phyloP scores from a whole-genome alignment of 2,888 invertebrate species.

The Vesta saturnalis region DNA sequence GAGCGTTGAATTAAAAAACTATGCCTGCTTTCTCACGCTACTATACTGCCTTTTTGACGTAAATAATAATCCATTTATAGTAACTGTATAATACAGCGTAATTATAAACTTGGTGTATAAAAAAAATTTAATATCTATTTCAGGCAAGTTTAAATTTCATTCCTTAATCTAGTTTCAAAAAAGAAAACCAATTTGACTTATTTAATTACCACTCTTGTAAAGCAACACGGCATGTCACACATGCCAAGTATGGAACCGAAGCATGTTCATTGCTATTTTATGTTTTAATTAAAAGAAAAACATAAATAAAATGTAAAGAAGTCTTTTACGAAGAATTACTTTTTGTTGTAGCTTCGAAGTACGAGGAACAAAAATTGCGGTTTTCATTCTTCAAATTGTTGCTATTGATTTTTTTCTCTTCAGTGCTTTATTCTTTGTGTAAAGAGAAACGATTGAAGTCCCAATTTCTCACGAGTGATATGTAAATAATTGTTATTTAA shows the following conservation, averaged over 20 bases:
- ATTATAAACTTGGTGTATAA: too few relatives aligned
- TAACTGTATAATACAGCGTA: too few relatives aligned
- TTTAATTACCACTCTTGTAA: slow-evolving; percentile 34
- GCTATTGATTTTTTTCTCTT: background rate
- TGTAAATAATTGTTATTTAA: too few relatives aligned
- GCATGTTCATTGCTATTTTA: slow-evolving; percentile 57
- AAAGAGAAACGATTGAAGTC: background rate
- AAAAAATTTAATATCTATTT: too few relatives aligned
- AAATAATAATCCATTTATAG: too few relatives aligned
- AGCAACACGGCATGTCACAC: slow-evolving; percentile 37
- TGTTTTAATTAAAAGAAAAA: slow-evolving; percentile 61
- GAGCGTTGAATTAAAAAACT: too few relatives aligned
- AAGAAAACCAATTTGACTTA: slow-evolving; percentile 30
- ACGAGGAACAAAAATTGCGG: slow-evolving; percentile 57
- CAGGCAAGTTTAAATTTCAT: too few relatives aligned
- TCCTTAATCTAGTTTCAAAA: too few relatives aligned
- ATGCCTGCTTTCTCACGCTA: too few relatives aligned
- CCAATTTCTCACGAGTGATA: background rate
- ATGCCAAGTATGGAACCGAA: slow-evolving; percentile 44
- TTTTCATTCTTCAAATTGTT: slow-evolving; percentile 55
- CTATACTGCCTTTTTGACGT: too few relatives aligned
- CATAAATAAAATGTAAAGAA: slow-evolving; percentile 51
- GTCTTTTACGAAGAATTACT: slow-evolving; percentile 40
- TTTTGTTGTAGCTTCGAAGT: slow-evolving; percentile 44
- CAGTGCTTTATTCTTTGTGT: background rate